Evolutionary conservation across 2,797 vertebrate species (phyloP).

Genomic region (Sebastes itinus): DNA sequence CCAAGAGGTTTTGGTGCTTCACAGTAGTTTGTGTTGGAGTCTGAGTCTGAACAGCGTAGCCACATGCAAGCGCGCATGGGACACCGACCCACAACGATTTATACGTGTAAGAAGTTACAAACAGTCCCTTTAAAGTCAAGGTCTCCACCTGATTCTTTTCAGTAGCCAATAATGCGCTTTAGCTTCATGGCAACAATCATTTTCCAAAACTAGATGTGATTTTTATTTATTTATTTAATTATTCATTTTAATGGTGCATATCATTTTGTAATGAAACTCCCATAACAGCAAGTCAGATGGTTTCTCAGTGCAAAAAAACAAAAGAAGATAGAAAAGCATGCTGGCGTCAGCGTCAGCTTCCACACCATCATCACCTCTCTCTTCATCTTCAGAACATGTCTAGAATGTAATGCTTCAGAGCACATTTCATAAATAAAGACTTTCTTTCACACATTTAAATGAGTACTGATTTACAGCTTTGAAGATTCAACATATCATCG

Average conservation of each 20-base stretch:
- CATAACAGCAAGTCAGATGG: background rate
- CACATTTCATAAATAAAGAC: constrained; percentile 61
- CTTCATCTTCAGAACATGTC: constrained; percentile 41
- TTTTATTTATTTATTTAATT: background rate
- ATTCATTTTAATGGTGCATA: background rate
- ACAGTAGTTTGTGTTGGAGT: too few relatives aligned
- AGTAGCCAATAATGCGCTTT: background rate
- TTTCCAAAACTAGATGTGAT: background rate
- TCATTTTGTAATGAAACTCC: constrained; percentile 2
- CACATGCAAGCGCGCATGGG: too few relatives aligned
- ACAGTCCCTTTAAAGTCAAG: background rate
- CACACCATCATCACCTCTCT: constrained; percentile 17
- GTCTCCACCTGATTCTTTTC: background rate
- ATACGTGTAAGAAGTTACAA: too few relatives aligned
- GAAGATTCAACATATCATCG: background rate
- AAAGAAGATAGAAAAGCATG: background rate
- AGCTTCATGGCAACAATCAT: background rate
- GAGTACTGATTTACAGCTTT: constrained; percentile 9
- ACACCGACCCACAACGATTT: too few relatives aligned
- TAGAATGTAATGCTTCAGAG: constrained; percentile 66
- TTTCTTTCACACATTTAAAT: constrained; percentile 42
- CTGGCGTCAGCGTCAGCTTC: background rate
- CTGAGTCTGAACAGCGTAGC: too few relatives aligned
- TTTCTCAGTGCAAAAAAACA: background rate
- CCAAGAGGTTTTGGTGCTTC: too few relatives aligned